Evolutionary conservation across 2,797 vertebrate species (phyloP), one percentile per base, ranked within the genome.

Genomic region (Pelobates cultripes): DNA sequence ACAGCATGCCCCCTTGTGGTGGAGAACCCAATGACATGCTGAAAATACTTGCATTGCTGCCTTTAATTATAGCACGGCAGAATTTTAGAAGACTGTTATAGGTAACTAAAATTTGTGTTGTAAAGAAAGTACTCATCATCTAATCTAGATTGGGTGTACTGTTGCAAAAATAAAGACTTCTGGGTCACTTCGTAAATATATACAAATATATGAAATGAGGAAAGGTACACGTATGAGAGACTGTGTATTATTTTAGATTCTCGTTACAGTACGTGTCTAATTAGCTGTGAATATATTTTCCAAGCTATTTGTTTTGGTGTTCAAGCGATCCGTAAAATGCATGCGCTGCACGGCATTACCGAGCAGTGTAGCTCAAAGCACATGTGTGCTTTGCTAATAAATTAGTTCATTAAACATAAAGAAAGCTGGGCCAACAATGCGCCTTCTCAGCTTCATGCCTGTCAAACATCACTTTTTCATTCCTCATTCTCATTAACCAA

Each of bases 261-360:
- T 28, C 5, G 40, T 64, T 28, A 17, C 2, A 5, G 17, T 77
- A 4, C 70, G 47, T 51, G 43, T 70, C 12, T 61, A 44, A 70
- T 70, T 61, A 60, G 41, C 67, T 45, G 67, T 64, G 60, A 71
- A 78, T 17, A 64, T 43, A 78, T 78, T 63, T 78, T 4, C n/a
- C 3, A 5, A 51, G 47, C 47, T 10, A 51, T 51, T 51, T 51
- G 5, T 10, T 51, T 51, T 45, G 70, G 9, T 73, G 71, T 73
- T 2, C 9, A 43, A 67, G 47, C 43, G 41, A 53, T 64, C 51
- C 70, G 67, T 17, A 73, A 79, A 40, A 64, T 72, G 44, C 51
- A 28, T 28, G 28, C 28, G 43, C 63, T 72, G 43, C 28, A 43
- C 8, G 4, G 57, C 43, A 63, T n/a, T 17, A 28, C 6, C 10